A percentile compares a stretch with the other conserved stretches of the same genome.
These are phyloP conservation scores for Saiga tatarica DNA, from an alignment of 2,113 vertebrate genomes.

Conservation along the genomic window DNA sequence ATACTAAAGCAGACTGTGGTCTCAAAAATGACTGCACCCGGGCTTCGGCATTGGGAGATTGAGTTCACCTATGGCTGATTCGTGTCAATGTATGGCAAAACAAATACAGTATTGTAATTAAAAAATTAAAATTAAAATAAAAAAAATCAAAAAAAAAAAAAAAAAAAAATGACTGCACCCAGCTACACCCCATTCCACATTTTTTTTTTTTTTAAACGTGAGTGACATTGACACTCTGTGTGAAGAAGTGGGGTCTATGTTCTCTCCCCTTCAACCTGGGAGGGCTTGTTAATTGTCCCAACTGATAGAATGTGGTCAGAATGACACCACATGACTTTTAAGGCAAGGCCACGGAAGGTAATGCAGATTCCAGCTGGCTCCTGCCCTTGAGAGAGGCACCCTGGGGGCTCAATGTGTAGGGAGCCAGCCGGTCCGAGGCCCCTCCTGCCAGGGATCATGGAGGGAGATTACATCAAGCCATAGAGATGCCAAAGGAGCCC, in stretches of 20 bases:
- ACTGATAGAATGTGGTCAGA: not conserved
- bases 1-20: no score
- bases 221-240: not conserved
- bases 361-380: not conserved
- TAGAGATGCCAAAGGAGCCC: not conserved
- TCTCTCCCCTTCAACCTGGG: not conserved
- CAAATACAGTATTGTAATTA: no score
- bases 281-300: not conserved
- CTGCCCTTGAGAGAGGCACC: not conserved
- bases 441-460: not conserved
- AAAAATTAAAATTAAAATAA: no score
- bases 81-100: no score
- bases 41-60: no score
- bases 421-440: not conserved
- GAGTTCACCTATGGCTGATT: no score
- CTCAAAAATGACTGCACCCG: no score
- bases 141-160: no score
- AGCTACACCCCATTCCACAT: not conserved
- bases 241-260: not conserved
- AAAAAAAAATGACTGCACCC: no score
- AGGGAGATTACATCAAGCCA: not conserved
- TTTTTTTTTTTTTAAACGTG: not conserved
- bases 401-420: not conserved
- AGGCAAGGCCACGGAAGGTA: not conserved
- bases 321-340: not conserved